Conservation (phyloP, 2,888 invertebrate genomes). For the Drosophila picticornis region DNA sequence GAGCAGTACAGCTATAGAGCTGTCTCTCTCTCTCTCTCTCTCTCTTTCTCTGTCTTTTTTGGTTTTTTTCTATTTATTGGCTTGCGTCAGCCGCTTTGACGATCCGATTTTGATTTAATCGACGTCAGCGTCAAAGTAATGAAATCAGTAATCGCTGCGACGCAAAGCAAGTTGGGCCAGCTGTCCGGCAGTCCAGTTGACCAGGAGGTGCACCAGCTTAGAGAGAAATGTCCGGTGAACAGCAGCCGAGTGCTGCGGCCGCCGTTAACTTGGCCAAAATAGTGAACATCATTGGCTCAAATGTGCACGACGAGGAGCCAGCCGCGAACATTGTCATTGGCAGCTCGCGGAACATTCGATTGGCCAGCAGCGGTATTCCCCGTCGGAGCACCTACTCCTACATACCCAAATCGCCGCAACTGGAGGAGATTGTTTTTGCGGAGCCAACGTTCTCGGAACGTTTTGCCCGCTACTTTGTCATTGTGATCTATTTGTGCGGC, state of each 20-base stretch:
- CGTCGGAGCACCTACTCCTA: constrained; percentile 59
- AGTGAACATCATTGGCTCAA: constrained; percentile 74
- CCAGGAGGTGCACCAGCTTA: background rate
- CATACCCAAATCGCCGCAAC: constrained; percentile 69
- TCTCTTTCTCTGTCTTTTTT: background rate
- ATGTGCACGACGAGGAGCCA: constrained; percentile 42
- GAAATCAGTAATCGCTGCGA: constrained; percentile 70
- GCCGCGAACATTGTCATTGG: background rate
- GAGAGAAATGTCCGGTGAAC: constrained; percentile 32
- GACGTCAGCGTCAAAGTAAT: constrained; percentile 55
- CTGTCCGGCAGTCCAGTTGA: constrained; percentile 1
- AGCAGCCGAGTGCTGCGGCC: constrained; percentile 23
- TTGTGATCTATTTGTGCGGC: constrained; percentile 82
- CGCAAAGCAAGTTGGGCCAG: constrained; percentile 41
- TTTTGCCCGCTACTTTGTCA: constrained; percentile 80
- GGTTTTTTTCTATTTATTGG: constrained; percentile 1
- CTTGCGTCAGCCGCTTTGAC: constrained; percentile 40
- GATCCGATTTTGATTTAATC: constrained; percentile 79
- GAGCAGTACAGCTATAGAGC: constrained; percentile 23
- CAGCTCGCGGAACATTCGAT: constrained; percentile 44
- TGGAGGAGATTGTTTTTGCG: constrained; percentile 74
- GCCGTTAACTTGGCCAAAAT: constrained; percentile 72
- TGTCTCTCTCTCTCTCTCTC: background rate
- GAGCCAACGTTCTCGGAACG: constrained; percentile 80
- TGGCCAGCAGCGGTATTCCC: constrained; percentile 65